Base-by-base conservation (phyloP, 2,113 vertebrate genomes). In the Corapipo altera region DNA sequence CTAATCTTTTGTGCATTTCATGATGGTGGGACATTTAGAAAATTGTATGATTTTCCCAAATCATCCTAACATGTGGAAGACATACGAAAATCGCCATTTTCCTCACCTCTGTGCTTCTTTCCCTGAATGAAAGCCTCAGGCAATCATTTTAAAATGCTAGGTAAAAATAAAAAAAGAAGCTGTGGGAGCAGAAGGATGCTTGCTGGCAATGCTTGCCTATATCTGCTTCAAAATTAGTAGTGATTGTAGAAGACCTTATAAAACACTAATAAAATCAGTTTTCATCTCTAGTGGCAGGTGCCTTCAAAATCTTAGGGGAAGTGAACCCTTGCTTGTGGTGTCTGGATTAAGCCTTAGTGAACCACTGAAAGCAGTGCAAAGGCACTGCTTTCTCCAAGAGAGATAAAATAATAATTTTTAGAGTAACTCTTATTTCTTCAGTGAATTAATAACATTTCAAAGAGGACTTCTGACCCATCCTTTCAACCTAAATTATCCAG, bases 11-110 rank as follows among this genome's bases (percentile, higher is more conserved):
- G 76, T 93, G 88, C 76, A 88, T 88, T 92, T 92, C 70, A 71
- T 52, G 88, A 95, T 54, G 49, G 48, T 51, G 20, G 37, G 83
- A 74, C 91, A 85, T 96, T 96, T 85, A 94, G 95, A 92, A 97
- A 97, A 97, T 88, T 81, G 91, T 73, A 93, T 96, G 65, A 97
- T 97, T 97, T 96, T 73, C 78, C 55, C 78, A 94, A 95, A 94
- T 95, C 89, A 89, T 91, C 77, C 85, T 96, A 89, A 96, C 82
- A 66, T 72, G 71, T 80, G 21, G 64, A 94, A 96, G 88, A 81
- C 70, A 44, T 87, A 81, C 15, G 58, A 93, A 95, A 80, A 91
- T 41, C 69, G 80, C 91, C n/a, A 84, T 87, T 93, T 93, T 89
- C 51, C 46, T 77, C 93, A 90, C 72, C 72, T 64, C 67, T 86